Conservation (phyloP, 2,888 invertebrate species). For the Xestia xanthographa region DNA sequence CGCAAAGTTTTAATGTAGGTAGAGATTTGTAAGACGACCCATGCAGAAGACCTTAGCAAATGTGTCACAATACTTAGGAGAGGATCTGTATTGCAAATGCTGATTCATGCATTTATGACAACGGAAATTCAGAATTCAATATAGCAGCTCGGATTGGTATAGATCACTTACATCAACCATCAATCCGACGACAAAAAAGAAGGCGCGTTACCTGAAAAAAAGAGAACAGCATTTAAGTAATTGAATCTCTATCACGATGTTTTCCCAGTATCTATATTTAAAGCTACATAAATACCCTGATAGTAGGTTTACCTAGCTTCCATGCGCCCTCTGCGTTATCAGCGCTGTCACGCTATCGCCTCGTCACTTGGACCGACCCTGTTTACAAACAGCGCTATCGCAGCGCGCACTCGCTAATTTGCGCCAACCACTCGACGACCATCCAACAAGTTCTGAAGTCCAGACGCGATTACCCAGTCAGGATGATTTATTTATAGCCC, state of each 20-base stretch:
- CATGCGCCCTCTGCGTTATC: conserved; percentile 48
- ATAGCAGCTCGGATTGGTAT: background rate
- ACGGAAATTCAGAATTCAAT: background rate
- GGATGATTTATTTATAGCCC: conserved; percentile 85
- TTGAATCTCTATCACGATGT: conserved; percentile 44
- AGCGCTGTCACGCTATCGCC: conserved; percentile 55
- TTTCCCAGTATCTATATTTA: conserved; percentile 39
- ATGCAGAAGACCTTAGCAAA: background rate
- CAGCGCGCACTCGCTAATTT: conserved; percentile 88
- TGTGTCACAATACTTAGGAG: background rate
- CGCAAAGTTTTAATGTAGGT: background rate
- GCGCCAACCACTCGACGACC: conserved; percentile 83
- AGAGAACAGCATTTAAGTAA: conserved; percentile 35
- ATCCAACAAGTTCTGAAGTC: conserved; percentile 83
- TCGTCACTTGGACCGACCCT: conserved; percentile 71
- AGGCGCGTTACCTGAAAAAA: conserved; percentile 49
- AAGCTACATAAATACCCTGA: conserved; percentile 47
- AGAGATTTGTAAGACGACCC: background rate
- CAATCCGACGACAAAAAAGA: conserved; percentile 10
- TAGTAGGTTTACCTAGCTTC: conserved; percentile 49
- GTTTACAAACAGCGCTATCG: conserved; percentile 87
- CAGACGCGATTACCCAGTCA: conserved; percentile 84
- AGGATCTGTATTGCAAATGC: background rate
- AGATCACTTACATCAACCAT: conserved; percentile 15
- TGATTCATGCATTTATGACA: background rate